Base-by-base conservation (phyloP, 2,797 vertebrate species). In the Myotis daubentonii region DNA sequence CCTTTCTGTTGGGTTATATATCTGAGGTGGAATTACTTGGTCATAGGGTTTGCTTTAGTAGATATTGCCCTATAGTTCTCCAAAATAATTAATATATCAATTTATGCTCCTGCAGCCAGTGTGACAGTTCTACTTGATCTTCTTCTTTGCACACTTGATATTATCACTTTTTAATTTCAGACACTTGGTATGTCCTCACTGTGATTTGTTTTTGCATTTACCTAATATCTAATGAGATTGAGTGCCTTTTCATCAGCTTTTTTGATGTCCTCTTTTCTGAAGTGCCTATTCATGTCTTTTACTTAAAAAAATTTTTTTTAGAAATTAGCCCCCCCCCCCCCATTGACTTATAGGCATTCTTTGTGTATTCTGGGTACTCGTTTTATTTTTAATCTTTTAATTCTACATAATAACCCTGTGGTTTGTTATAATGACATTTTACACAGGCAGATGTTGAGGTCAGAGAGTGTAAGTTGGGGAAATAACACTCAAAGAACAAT, bases 401-500 rank as follows among this genome's bases (percentile, higher is more conserved):
- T 74, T 92, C 51, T 89, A 74, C 20, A 79, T 51, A 41, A 49
- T 79, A 60, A 17, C 16, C 17, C 4, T 60, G 65, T 89, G 84
- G 79, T 36, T 90, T 92, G 53, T 72, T 88, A 51, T 74, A 74
- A 87, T 92, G 66, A 76, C 41, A 53, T 66, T 95, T 83, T 41
- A 55, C 25, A 80, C 8, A 93, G 71, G n/a, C n/a, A 83, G 38
- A 87, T 74, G 16, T 47, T 78, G 30, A 84, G 30, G 55, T 81
- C 53, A 94, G 60, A 75, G 44, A 78, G 66, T 10, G 87, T 72
- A 75, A 91, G 4, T 30, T 92, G 51, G 53, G 44, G 47, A 89
- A 93, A 82, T 90, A 89, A 36, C 23, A 91, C 65, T 93, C 23
- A 87, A 49, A 93, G 30, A 89, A 93, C 33, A 89, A 88, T 92